Evolutionary conservation across 2,113 vertebrate genomes (phyloP).

Genomic region (Cairina moschata): DNA sequence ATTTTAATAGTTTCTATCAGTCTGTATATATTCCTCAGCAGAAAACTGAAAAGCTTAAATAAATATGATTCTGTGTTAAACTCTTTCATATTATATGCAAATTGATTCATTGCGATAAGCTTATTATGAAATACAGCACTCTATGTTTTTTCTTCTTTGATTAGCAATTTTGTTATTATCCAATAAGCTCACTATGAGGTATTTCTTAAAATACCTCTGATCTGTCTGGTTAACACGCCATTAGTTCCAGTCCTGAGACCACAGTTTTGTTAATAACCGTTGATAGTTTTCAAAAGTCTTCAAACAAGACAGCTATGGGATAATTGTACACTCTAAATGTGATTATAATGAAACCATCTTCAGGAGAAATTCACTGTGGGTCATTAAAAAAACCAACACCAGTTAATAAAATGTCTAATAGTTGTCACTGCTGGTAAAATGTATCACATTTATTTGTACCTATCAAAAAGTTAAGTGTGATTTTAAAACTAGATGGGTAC

Average conservation of each 20-base stretch:
- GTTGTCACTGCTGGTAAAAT: not conserved
- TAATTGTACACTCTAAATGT: constrained; percentile 11
- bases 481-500: not conserved
- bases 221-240: not conserved
- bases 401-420: not conserved
- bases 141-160: not conserved
- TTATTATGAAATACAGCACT: not conserved
- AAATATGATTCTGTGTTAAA: not conserved
- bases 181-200: not conserved
- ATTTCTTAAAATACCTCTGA: not conserved
- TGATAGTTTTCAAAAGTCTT: not conserved
- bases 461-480: not conserved
- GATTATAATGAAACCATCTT: constrained; percentile 3
- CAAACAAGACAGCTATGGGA: not conserved
- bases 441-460: not conserved
- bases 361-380: not conserved
- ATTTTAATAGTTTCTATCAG: not conserved
- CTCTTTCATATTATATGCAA: not conserved
- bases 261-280: not conserved
- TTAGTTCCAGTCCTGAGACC: constrained; percentile 3
- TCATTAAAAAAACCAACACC: not conserved
- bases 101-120: not conserved
- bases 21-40: not conserved
- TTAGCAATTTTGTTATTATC: not conserved
- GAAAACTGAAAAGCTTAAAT: not conserved